These are phyloP conservation scores for Meloe dianella DNA, from an alignment of 2,888 invertebrate genomes.

Conservation along the genomic window DNA sequence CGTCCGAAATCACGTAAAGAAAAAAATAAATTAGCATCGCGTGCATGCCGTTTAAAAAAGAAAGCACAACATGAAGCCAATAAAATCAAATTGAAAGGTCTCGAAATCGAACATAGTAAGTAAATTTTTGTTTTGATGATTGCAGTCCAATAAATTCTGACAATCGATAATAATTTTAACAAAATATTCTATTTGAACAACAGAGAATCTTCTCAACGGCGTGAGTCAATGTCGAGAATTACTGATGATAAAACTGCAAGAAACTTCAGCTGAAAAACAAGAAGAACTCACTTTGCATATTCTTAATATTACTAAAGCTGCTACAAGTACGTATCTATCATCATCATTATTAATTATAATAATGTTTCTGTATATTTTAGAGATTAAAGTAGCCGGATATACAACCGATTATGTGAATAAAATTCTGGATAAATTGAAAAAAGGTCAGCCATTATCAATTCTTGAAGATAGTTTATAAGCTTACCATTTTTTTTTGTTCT, in stretches of 20 bases:
- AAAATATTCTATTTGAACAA: no score
- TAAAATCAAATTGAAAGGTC: conserved; percentile 91
- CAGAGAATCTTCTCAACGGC: conserved; percentile 79
- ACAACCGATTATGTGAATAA: conserved; percentile 94
- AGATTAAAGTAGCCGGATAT: conserved; percentile 85
- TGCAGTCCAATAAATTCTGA: no score
- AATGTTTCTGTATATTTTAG: conserved; percentile 59
- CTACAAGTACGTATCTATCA: conserved; percentile 69
- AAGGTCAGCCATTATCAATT: conserved; percentile 75
- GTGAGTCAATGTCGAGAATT: conserved; percentile 80
- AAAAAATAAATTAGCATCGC: conserved; percentile 96
- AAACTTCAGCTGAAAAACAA: conserved; percentile 63
- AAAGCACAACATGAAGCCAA: conserved; percentile 99
- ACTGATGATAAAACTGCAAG: conserved; percentile 70
- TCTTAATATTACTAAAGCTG: conserved; percentile 71
- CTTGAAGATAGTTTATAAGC: conserved; percentile 28
- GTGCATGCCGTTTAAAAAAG: conserved; percentile 96
- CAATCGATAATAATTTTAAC: no score
- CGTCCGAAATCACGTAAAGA: conserved; percentile 94
- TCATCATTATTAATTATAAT: conserved; percentile 5
- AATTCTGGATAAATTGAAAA: conserved; percentile 84
- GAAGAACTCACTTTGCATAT: conserved; percentile 75
- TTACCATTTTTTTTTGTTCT: conserved; percentile 16
- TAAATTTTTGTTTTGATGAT: no score
- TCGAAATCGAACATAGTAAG: conserved; percentile 95